Conservation (phyloP, 2,797 vertebrate genomes). For the Morelia viridis region DNA sequence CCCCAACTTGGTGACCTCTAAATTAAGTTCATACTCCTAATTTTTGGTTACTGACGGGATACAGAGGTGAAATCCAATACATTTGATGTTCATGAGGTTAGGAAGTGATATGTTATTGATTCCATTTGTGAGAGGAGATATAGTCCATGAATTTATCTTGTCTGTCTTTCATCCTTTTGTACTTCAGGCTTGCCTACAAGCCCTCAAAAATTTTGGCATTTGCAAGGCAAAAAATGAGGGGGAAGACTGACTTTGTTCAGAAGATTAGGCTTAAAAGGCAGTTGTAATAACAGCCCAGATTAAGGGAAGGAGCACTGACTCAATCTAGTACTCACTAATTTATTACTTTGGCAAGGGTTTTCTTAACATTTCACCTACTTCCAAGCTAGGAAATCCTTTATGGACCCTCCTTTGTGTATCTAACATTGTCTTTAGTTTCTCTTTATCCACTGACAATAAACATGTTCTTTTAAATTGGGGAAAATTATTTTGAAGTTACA, state of each 20-base stretch:
- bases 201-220: background rate
- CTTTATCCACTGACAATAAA: background rate
- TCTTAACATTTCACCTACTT: background rate
- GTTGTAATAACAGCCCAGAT: background rate
- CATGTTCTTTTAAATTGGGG: too few species aligned
- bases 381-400: background rate
- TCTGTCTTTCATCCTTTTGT: background rate
- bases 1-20: background rate
- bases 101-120: background rate
- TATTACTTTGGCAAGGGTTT: background rate
- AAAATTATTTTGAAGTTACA: background rate
- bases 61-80: background rate
- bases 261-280: background rate
- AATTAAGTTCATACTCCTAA: background rate
- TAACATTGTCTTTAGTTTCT: background rate
- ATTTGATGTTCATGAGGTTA: background rate
- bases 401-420: background rate
- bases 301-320: background rate
- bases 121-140: background rate
- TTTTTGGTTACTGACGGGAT: background rate
- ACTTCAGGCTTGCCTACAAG: background rate
- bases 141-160: background rate
- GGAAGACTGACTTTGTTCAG: background rate
- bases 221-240: background rate
- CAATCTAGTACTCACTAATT: background rate